Evolutionary conservation across 2,113 vertebrate species (phyloP).

Genomic region (Tupaia tana): DNA sequence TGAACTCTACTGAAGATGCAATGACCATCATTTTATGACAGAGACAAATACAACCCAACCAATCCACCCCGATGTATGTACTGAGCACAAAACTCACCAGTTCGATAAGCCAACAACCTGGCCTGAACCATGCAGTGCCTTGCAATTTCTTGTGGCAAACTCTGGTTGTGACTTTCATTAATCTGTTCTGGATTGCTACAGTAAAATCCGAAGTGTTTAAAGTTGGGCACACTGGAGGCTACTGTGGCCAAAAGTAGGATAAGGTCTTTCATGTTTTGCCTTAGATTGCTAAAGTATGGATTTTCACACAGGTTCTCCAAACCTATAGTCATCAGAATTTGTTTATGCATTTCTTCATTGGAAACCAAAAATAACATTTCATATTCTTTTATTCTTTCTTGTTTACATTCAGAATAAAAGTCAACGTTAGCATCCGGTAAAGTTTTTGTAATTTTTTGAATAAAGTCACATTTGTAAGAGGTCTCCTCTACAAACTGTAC

Average conservation of each 20-base stretch:
- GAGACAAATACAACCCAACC: constrained; percentile 55
- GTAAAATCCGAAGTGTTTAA: constrained; percentile 91
- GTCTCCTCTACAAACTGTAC: constrained; percentile 93
- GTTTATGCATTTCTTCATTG: constrained; percentile 88
- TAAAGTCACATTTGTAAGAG: constrained; percentile 92
- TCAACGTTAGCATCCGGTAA: constrained; percentile 83
- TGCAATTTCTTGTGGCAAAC: constrained; percentile 91
- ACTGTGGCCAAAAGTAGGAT: constrained; percentile 92
- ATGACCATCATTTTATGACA: background rate
- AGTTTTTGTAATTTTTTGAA: constrained; percentile 88
- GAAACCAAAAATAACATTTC: constrained; percentile 90
- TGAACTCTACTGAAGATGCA: background rate
- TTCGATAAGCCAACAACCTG: constrained; percentile 92
- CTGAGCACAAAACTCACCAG: constrained; percentile 88
- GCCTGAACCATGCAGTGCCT: constrained; percentile 96
- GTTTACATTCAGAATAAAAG: constrained; percentile 89
- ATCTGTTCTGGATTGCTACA: constrained; percentile 72
- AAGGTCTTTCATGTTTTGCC: constrained; percentile 95
- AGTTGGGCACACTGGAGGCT: constrained; percentile 91
- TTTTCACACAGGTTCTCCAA: constrained; percentile 95
- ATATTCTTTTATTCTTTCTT: constrained; percentile 89
- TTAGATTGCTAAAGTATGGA: constrained; percentile 93
- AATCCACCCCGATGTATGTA: constrained; percentile 55
- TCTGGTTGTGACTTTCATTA: constrained; percentile 79
- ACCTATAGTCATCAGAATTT: constrained; percentile 91